phyloP scores from a whole-genome alignment of 2,113 vertebrate genomes.

The Pandion haliaetus region DNA sequence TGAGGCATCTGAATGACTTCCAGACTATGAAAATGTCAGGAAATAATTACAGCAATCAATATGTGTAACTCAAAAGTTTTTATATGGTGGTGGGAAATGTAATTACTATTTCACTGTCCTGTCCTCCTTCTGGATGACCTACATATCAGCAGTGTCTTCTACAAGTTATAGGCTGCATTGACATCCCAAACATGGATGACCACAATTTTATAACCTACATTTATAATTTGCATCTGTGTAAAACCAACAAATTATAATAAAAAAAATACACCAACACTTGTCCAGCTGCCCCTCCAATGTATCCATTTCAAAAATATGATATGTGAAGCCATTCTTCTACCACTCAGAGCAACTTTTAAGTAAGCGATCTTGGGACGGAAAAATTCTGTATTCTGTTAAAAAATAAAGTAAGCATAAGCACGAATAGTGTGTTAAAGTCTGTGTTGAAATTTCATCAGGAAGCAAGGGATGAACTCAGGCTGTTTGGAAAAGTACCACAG shows the following conservation, averaged over 20 bases:
- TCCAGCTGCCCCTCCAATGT: rapidly evolving
- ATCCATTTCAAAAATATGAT: background rate
- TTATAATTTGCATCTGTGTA: background rate
- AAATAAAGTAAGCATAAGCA: background rate
- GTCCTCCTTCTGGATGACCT: background rate
- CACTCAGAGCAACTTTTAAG: background rate
- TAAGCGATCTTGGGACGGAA: background rate
- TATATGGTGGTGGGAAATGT: background rate
- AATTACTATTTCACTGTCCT: background rate
- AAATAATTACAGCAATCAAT: background rate
- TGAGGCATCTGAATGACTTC: background rate
- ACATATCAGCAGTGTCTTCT: background rate
- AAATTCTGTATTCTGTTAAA: background rate
- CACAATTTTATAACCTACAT: background rate
- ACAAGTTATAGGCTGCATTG: background rate
- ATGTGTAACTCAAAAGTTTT: background rate
- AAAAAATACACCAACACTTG: background rate
- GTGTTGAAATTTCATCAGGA: background rate
- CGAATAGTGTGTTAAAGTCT: background rate
- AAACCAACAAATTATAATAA: background rate
- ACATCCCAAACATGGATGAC: background rate
- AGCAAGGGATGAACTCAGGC: background rate
- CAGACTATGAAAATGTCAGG: background rate
- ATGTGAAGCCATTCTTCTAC: background rate
- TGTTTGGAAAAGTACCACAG: background rate